Percentiles rank a stretch among this genome's conserved stretches.
These are phyloP conservation scores for Drosophila dunni DNA, from an alignment of 1,140 invertebrate genomes.

Conservation along the genomic window DNA sequence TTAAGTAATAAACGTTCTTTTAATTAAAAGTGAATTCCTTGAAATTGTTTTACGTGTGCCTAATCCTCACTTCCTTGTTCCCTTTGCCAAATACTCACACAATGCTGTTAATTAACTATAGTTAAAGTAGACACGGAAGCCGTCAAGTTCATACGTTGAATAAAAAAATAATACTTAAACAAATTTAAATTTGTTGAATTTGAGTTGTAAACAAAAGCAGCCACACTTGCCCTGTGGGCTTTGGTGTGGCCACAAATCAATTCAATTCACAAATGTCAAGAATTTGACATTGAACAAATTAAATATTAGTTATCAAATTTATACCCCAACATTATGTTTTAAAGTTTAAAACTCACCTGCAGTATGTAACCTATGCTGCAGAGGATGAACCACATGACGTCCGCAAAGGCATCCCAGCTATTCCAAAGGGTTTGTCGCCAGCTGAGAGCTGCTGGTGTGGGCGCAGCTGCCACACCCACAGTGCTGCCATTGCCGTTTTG, in stretches of 20 bases:
- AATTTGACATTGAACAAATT: conserved; percentile 12
- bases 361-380: conserved; percentile 86
- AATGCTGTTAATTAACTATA: conserved; percentile 59
- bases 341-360: conserved; percentile 58
- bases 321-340: not conserved
- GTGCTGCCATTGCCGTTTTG: conserved; percentile 57
- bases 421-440: conserved; percentile 72
- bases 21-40: no score
- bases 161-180: conserved; percentile 3
- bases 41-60: no score
- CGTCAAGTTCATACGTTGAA: conserved; percentile 13
- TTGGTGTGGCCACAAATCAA: conserved; percentile 17
- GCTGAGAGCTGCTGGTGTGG: not conserved
- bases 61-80: no score
- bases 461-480: conserved; percentile 24
- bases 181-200: conserved; percentile 24
- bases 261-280: not conserved
- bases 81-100: conserved; percentile 39
- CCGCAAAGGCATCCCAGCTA: conserved; percentile 85
- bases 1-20: conserved; percentile 14
- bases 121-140: conserved; percentile 35
- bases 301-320: not conserved
- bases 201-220: conserved; percentile 29
- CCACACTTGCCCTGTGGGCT: conserved; percentile 6
- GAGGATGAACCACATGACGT: conserved; percentile 88